Conservation (phyloP, 2,888 invertebrate genomes). For the Yponomeuta plumbellus region DNA sequence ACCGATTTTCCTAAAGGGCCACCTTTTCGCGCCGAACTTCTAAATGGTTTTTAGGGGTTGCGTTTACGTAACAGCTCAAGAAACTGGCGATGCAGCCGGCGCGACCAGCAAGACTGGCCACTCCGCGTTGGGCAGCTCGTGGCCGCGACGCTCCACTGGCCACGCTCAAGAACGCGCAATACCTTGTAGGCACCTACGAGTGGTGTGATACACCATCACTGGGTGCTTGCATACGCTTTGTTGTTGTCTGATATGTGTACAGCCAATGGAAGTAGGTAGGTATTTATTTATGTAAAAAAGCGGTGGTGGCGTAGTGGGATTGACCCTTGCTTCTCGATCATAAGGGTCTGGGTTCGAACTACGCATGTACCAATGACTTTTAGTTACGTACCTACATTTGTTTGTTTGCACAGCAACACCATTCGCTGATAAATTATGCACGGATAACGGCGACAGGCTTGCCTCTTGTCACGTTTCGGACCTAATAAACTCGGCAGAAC, state of each 20-base stretch:
- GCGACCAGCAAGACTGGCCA: slow-evolving; percentile 43
- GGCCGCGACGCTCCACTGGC: slow-evolving; percentile 54
- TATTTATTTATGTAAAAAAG: no score
- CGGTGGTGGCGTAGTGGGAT: no score
- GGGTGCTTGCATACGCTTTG: slow-evolving; percentile 46
- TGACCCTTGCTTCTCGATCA: no score
- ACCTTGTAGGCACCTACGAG: slow-evolving; percentile 20
- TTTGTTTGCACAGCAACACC: no score
- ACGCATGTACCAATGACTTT: no score
- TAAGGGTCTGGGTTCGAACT: no score
- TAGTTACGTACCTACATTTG: no score
- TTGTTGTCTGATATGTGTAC: slow-evolving; percentile 35
- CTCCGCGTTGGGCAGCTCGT: slow-evolving; percentile 28
- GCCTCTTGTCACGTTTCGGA: no score
- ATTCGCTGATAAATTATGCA: no score
- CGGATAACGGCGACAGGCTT: no score
- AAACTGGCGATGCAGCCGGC: slow-evolving; percentile 21
- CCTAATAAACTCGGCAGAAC: no score
- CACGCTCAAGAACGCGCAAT: slow-evolving; percentile 47
- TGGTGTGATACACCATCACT: slow-evolving; percentile 42
- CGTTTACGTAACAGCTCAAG: slow-evolving; percentile 1
- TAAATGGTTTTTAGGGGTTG: not conserved
- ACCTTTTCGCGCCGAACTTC: slow-evolving; percentile 24
- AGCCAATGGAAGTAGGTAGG: no score
- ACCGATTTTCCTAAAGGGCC: slow-evolving; percentile 14